phyloP scores from a whole-genome alignment of 2,797 vertebrate genomes.

The Rhynchonycteris naso region DNA sequence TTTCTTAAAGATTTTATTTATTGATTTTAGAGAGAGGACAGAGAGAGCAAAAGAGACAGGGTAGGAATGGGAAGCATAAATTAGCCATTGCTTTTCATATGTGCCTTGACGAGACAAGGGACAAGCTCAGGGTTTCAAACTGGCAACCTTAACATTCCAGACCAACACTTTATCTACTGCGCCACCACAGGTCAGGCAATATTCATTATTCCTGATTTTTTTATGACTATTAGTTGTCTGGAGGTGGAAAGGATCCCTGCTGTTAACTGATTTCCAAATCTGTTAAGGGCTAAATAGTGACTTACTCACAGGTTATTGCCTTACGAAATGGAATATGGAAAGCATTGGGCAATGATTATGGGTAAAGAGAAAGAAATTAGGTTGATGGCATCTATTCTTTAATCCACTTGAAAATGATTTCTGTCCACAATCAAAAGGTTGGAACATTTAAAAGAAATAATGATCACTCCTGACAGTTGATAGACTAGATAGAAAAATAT shows the following conservation, averaged over 20 bases:
- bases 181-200: no score
- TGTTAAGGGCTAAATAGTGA: neutral
- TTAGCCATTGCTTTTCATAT: no score
- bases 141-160: no score
- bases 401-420: neutral
- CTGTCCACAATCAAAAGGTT: neutral
- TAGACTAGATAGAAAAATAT: neutral
- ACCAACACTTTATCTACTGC: no score
- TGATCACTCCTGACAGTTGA: neutral
- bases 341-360: fast-evolving
- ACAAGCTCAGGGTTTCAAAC: no score
- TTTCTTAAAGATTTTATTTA: no score
- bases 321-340: neutral
- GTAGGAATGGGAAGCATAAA: no score
- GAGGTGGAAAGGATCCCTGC: neutral
- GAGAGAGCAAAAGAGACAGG: no score
- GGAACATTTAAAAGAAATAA: neutral
- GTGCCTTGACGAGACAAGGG: no score
- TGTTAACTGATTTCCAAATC: neutral
- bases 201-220: constrained; percentile 19
- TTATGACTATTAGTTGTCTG: neutral
- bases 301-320: neutral
- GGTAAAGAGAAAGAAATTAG: neutral
- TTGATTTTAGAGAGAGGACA: no score
- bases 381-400: neutral